Evolutionary conservation across 2,888 invertebrate species (phyloP), one percentile per base, ranked within the genome.

Genomic region (Dromius quadrimaculatus): DNA sequence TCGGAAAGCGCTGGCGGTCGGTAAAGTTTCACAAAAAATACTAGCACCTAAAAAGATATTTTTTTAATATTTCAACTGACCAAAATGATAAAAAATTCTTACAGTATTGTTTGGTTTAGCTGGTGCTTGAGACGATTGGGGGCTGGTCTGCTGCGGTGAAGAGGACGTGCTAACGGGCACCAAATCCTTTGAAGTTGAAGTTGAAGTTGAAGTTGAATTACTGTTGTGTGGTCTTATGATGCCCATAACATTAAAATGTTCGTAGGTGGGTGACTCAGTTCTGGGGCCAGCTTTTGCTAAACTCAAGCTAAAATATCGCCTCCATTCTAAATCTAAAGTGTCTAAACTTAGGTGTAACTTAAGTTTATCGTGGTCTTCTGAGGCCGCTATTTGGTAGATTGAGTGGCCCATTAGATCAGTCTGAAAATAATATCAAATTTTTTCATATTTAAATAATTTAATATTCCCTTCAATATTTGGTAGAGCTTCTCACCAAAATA

Each of bases 391-490:
- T 78, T 91, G 89, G 84, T 90, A 91, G 81, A 97, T 81, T 76
- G 90, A 92, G 82, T 91, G 90, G 11, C 92, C 92, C 80, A 95
- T 87, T 75, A 95, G 85, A 80, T 96, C 95, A 77, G 92, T 89
- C 90, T 95, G 86, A 17, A 85, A 84, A 15, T 15, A 28, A 9
- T 32, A 11, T 28, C 8, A 47, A 20, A 1, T 6, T 54, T n/a
- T n/a, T n/a, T n/a, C n/a, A n/a, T n/a, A n/a, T n/a, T n/a, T n/a
- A n/a, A n/a, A n/a, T n/a, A n/a, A n/a, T n/a, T n/a, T n/a, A n/a
- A n/a, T n/a, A n/a, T n/a, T n/a, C n/a, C n/a, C n/a, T n/a, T n/a
- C n/a, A n/a, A n/a, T n/a, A n/a, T n/a, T n/a, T n/a, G n/a, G n/a
- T n/a, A n/a, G n/a, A n/a, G n/a, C n/a, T n/a, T n/a, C n/a, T n/a